A percentile compares a stretch with the other conserved stretches of the same genome.
Evolutionary conservation across 2,888 invertebrate species (phyloP).

Genomic region (Pherbina coryleti): DNA sequence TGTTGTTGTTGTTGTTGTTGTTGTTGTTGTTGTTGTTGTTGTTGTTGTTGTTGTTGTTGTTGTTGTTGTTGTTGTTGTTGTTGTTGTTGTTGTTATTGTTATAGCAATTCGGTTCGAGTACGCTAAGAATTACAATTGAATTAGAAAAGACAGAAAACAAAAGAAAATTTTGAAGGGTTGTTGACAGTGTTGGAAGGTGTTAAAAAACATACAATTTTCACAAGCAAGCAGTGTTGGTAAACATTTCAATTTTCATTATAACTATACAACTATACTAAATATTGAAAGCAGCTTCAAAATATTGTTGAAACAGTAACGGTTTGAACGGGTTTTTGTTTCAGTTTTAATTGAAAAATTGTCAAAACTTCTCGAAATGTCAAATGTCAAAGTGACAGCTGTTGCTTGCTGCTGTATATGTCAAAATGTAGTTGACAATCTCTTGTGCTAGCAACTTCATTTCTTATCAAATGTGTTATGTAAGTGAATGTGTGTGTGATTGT

Average conservation of each 20-base stretch:
- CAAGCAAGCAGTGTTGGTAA: neutral
- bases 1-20: too few relatives aligned
- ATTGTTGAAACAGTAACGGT: too few relatives aligned
- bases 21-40: neutral
- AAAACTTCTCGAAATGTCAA: neutral
- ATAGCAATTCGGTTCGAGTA: neutral
- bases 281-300: neutral
- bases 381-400: neutral
- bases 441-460: neutral
- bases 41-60: too few relatives aligned
- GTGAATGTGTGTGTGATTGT: too few relatives aligned
- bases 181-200: neutral
- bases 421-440: neutral
- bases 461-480: neutral
- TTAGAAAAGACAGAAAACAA: neutral
- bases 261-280: neutral
- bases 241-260: neutral
- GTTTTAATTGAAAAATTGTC: too few relatives aligned
- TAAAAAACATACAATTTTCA: neutral
- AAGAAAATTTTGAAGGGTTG: neutral
- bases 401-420: neutral
- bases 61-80: neutral
- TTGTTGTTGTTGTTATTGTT: neutral
- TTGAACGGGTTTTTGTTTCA: too few relatives aligned
- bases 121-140: slow-evolving; percentile 3